Base-by-base conservation (phyloP, 2,888 invertebrate species). In the Cataglyphis albicans region DNA sequence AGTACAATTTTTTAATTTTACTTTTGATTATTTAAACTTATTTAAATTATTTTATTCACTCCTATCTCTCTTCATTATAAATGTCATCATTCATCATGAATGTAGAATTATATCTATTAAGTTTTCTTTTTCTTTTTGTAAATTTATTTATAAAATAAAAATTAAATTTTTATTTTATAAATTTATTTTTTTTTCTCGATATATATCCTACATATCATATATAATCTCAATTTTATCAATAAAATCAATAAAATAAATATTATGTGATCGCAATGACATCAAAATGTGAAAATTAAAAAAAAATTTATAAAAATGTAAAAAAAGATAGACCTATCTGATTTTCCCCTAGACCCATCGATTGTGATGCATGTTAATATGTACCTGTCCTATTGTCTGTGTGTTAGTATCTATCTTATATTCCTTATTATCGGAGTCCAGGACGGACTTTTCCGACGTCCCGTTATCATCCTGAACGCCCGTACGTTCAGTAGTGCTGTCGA, bases 361-460 rank as follows among this genome's bases (percentile, higher is more conserved):
- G 72, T 18, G 81, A 88, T 83, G 84, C 88, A 88, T 87, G 87
- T 90, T 87, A 88, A 90, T 72, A 84, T 85, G 84, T 90, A 90
- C 90, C 90, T 90, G 87, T 91, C 86, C 88, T 89, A 76, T 84
- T 75, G 38, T 84, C 75, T 89, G 84, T 91, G 75, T 87, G 76
- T 88, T 86, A 89, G 63, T 84, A 84, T 84, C 84, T 84, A 68
- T 84, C 38, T 82, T 83, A 82, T 75, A 21, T 44, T 87, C 86
- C 89, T 35, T 84, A 74, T 85, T 84, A 89, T 32, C 65, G 63
- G 73, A 82, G 65, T 85, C 81, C 74, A 84, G 78, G 85, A 84
- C 67, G 81, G 84, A 81, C 15, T 81, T 86, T 55, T 86, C 88
- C 81, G 67, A 68, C 81, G 61, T 67, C 80, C 35, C 84, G 41